Percentiles rank a stretch among this genome's conserved stretches.
Conservation (phyloP, 2,797 vertebrate species). For the Muscicapa striata region DNA sequence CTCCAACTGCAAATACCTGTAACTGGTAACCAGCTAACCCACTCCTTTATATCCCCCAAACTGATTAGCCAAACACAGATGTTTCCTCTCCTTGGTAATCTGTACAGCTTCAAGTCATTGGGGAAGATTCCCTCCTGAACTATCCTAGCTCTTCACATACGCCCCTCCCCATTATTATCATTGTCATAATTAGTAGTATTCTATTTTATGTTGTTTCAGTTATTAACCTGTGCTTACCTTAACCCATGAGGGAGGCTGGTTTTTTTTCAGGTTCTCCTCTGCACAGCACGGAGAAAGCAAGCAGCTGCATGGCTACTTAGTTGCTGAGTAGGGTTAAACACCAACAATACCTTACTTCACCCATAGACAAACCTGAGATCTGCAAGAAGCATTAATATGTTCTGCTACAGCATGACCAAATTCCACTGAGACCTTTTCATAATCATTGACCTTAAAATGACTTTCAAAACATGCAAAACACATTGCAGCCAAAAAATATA, state of each 20-base stretch:
- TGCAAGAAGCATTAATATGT: background rate
- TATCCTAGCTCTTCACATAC: no score
- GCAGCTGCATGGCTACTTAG: background rate
- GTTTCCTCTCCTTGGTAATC: no score
- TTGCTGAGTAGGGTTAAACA: background rate
- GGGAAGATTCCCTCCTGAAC: no score
- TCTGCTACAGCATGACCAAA: background rate
- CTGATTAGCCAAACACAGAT: no score
- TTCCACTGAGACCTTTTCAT: background rate
- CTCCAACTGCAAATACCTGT: no score
- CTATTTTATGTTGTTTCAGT: background rate
- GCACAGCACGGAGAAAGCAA: accelerated
- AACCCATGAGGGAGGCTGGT: background rate
- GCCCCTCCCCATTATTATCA: background rate
- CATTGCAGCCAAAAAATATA: background rate
- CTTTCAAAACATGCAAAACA: background rate
- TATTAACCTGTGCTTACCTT: background rate
- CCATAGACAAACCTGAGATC: background rate
- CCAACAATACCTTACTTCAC: background rate
- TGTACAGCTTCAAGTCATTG: no score
- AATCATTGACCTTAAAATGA: background rate
- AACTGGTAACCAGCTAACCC: no score
- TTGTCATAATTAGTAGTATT: background rate
- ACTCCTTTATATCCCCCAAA: no score
- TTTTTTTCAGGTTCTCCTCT: background rate